phyloP scores from a whole-genome alignment of 2,113 vertebrate genomes.

The Engraulis encrasicolus region DNA sequence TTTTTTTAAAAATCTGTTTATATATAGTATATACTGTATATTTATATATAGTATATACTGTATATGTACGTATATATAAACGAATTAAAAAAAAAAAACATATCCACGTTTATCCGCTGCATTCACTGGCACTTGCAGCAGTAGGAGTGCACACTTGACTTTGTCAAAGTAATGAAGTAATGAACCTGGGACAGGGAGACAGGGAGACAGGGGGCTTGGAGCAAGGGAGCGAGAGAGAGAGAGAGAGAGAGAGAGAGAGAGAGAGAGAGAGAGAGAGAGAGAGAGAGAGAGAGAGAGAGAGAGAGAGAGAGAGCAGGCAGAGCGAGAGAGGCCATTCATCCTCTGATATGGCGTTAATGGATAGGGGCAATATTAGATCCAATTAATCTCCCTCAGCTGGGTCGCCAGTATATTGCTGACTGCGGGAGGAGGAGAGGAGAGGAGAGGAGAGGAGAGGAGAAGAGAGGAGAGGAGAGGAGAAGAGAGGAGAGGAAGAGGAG shows the following conservation, averaged over 20 bases:
- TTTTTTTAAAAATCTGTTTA: no score
- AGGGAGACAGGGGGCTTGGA: no score
- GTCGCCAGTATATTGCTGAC: not conserved
- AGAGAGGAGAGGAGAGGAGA: no score
- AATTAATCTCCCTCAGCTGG: not conserved
- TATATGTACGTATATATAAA: no score
- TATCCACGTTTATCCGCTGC: not conserved
- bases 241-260: not conserved
- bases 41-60: no score
- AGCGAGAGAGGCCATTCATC: not conserved
- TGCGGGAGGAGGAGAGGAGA: not conserved
- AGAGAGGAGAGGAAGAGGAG: no score
- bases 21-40: no score
- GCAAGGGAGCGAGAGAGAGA: not conserved
- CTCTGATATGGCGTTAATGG: constrained; percentile 9
- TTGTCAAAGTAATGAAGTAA: constrained; percentile 48
- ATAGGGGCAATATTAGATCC: not conserved
- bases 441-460: no score
- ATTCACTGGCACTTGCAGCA: constrained; percentile 46
- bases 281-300: not conserved
- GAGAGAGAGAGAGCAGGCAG: not conserved
- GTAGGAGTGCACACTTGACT: constrained; percentile 58
- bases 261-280: not conserved
- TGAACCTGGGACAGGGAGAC: not conserved
- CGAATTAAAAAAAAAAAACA: no score